Conservation (phyloP, 2,797 vertebrate species). For the Alectoris magna region DNA sequence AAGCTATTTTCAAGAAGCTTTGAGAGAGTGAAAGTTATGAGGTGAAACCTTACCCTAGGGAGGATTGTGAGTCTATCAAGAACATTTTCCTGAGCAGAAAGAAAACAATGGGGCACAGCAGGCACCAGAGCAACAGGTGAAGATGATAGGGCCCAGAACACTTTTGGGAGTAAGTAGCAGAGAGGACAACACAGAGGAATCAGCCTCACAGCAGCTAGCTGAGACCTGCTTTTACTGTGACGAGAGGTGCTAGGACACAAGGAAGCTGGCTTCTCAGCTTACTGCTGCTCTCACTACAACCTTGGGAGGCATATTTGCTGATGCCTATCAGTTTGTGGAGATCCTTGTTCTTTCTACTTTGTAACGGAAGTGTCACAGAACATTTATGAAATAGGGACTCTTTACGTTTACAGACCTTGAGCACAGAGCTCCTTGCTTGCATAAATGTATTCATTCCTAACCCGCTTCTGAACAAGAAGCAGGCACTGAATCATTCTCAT, state of each 20-base stretch:
- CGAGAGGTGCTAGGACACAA: background rate
- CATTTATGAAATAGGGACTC: constrained; percentile 40
- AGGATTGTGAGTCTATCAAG: background rate
- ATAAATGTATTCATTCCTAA: background rate
- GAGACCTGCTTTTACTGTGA: background rate
- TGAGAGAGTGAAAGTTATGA: background rate
- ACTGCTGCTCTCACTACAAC: background rate
- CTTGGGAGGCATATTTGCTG: background rate
- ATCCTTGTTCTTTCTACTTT: background rate
- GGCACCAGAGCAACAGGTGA: background rate
- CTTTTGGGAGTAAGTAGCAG: background rate
- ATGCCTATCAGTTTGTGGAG: background rate
- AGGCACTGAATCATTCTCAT: constrained; percentile 53
- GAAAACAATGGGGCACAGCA: background rate
- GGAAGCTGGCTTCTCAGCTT: background rate
- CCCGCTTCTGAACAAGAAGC: constrained; percentile 24
- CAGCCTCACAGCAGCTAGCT: background rate
- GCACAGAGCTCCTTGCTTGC: background rate
- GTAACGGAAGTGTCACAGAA: constrained; percentile 10
- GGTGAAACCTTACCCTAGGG: background rate
- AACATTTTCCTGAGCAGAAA: background rate
- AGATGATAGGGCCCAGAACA: background rate
- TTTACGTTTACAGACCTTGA: constrained; percentile 50
- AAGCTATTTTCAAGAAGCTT: background rate
- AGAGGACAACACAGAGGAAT: background rate